Evolutionary conservation across 2,113 vertebrate genomes (phyloP).

Genomic region (Hypomesus transpacificus): DNA sequence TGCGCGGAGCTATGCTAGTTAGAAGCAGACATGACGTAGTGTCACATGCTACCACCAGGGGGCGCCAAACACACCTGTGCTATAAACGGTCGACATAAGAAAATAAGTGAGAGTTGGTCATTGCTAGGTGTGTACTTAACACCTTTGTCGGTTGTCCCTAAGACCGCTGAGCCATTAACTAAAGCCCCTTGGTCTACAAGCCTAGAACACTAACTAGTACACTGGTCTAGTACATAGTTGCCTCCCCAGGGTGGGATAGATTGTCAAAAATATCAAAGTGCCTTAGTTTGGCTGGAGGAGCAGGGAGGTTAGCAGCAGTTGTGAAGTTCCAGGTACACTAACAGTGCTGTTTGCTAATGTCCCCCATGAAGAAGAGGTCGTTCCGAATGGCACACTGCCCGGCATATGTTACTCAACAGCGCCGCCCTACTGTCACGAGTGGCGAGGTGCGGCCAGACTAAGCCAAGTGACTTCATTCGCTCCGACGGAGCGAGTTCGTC

Average conservation of each 20-base stretch:
- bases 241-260: conserved; percentile 60
- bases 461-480: conserved; percentile 57
- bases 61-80: conserved; percentile 48
- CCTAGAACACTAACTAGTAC: conserved; percentile 41
- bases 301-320: conserved; percentile 69
- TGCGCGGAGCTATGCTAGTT: conserved; percentile 23
- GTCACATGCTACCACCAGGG: conserved; percentile 39
- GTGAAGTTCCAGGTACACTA: conserved; percentile 57
- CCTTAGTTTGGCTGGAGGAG: conserved; percentile 37
- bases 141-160: conserved; percentile 54
- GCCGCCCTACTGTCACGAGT: conserved; percentile 4
- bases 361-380: conserved; percentile 22
- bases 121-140: conserved; percentile 54
- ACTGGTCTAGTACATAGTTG: conserved; percentile 50
- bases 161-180: conserved; percentile 40
- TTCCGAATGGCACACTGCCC: neutral
- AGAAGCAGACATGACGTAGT: conserved; percentile 26
- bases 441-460: conserved; percentile 17
- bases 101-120: conserved; percentile 39
- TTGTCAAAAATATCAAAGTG: conserved; percentile 57
- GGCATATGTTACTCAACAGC: neutral
- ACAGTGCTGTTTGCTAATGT: conserved; percentile 50
- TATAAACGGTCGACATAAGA: conserved; percentile 32
- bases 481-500: conserved; percentile 61
- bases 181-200: conserved; percentile 51